These are phyloP conservation scores for Drosophila varians DNA, from an alignment of 1,140 invertebrate genomes.

Conservation along the genomic window DNA sequence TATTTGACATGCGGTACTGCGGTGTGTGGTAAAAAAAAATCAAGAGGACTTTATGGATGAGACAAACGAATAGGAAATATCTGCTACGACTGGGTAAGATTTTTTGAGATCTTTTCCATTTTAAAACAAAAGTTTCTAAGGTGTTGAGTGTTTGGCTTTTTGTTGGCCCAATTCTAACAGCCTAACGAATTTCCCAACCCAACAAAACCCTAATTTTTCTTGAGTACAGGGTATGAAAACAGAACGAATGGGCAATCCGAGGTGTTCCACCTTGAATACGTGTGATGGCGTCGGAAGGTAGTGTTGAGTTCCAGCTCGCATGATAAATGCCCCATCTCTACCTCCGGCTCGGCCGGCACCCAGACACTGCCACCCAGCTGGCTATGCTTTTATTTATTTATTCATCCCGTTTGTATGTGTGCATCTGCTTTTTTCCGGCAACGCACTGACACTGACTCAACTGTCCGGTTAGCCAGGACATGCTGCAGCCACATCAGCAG, in stretches of 20 bases:
- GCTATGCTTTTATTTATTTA: conserved; percentile 62
- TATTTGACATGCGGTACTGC: conserved; percentile 62
- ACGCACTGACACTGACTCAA: conserved; percentile 26
- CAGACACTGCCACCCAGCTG: neutral
- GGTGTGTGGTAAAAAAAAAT: conserved; percentile 33
- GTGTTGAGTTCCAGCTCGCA: conserved; percentile 45
- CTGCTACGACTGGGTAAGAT: neutral
- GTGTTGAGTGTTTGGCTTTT: too few species aligned
- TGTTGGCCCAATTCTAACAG: too few species aligned
- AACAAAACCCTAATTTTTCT: neutral
- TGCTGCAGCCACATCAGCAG: conserved; percentile 19
- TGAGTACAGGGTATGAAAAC: conserved; percentile 1
- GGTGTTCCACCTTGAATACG: conserved; percentile 41
- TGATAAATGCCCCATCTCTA: conserved; percentile 36
- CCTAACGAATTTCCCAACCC: too few species aligned
- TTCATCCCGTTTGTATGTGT: conserved; percentile 30
- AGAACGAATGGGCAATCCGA: conserved; percentile 23
- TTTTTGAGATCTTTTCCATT: too few species aligned
- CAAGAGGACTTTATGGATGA: neutral
- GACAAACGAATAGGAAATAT: neutral
- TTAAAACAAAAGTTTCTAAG: too few species aligned
- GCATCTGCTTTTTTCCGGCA: conserved; percentile 29
- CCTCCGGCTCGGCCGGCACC: neutral
- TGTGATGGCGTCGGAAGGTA: conserved; percentile 57
- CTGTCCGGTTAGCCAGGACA: conserved; percentile 26